phyloP scores from a whole-genome alignment of 2,797 vertebrate genomes.

The Pseudocheirus occidentalis region DNA sequence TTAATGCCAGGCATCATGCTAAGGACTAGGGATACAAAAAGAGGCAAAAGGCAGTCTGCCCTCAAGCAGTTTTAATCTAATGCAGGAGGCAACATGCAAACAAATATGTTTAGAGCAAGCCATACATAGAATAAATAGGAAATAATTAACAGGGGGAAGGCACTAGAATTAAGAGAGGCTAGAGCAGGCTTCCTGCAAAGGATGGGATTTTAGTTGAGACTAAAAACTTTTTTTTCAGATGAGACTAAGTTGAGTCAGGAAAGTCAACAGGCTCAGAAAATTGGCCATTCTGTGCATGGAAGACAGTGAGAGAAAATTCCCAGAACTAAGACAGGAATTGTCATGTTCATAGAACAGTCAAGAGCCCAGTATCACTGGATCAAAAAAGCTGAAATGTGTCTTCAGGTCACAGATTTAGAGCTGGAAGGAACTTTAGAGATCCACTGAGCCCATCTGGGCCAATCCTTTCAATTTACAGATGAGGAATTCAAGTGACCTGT shows the following conservation, averaged over 20 bases:
- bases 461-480: not conserved
- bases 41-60: not conserved
- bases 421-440: not conserved
- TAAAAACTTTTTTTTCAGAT: no score
- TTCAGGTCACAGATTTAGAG: not conserved
- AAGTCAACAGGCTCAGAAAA: not conserved
- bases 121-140: not conserved
- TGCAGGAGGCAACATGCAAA: not conserved
- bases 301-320: not conserved
- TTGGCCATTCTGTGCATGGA: not conserved
- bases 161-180: not conserved
- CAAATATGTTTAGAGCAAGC: not conserved
- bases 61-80: not conserved
- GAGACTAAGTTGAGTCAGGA: no score
- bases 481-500: not conserved
- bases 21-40: not conserved
- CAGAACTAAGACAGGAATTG: not conserved
- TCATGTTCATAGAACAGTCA: not conserved
- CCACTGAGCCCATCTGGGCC: not conserved
- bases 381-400: not conserved
- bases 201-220: not conserved
- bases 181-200: not conserved
- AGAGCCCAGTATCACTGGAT: not conserved
- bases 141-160: not conserved
- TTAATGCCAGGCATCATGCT: not conserved